Evolutionary conservation across 2,797 vertebrate species (phyloP).

Genomic region (Myotis findleyi): DNA sequence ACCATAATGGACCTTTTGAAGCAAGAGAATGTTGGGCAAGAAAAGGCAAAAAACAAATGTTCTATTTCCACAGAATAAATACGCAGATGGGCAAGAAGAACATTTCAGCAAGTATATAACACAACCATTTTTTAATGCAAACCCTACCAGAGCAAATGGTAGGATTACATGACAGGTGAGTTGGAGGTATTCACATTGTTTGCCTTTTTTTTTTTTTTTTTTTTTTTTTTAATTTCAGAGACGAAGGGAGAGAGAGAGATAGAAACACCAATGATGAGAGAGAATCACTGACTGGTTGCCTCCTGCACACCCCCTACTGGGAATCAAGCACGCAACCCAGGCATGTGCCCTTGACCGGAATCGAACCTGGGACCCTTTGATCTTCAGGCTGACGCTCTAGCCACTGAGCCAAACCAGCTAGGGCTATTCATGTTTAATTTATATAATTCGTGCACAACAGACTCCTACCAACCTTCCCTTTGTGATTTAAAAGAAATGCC

Average conservation of each 20-base stretch:
- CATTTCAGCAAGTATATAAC: slow-evolving; percentile 34
- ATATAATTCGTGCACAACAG: neutral
- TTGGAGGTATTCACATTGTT: neutral
- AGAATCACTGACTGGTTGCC: too few relatives aligned
- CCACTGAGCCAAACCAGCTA: too few relatives aligned
- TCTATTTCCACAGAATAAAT: neutral
- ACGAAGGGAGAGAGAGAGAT: too few relatives aligned
- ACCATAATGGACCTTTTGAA: neutral
- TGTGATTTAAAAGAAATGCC: neutral
- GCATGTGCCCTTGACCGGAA: too few relatives aligned
- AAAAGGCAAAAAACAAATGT: neutral
- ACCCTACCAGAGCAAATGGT: neutral
- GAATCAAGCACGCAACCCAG: too few relatives aligned
- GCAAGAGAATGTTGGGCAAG: neutral
- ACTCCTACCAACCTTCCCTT: neutral
- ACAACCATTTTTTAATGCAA: neutral
- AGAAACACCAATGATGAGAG: too few relatives aligned
- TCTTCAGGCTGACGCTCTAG: too few relatives aligned
- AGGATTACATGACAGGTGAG: neutral
- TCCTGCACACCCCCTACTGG: too few relatives aligned
- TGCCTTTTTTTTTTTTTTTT: too few relatives aligned
- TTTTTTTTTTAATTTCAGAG: too few relatives aligned
- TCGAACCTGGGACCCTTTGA: too few relatives aligned
- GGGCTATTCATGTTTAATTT: neutral
- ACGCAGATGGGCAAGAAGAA: neutral